A percentile compares a stretch with the other conserved stretches of the same genome.
Conservation (phyloP, 2,113 vertebrate species). For the Erinaceus europaeus region DNA sequence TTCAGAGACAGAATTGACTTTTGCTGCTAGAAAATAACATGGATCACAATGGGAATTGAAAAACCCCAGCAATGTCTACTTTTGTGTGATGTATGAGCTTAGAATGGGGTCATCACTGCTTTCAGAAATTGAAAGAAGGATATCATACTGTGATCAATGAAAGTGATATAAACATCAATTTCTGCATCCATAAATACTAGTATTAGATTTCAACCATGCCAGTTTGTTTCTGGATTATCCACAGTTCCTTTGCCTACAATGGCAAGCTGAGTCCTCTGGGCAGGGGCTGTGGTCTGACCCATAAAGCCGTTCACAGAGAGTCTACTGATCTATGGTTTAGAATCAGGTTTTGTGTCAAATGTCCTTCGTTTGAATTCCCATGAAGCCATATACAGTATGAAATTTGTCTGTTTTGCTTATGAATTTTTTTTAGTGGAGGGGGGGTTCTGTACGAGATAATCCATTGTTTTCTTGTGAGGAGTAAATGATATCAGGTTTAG, state of each 20-base stretch:
- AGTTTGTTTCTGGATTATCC: background rate
- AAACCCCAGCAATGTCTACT: background rate
- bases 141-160: background rate
- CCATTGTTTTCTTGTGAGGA: background rate
- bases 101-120: background rate
- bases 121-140: background rate
- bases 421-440: background rate
- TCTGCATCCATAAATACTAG: background rate
- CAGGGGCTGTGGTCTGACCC: background rate
- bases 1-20: background rate
- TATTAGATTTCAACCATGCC: background rate
- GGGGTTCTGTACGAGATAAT: background rate
- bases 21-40: background rate
- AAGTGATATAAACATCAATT: background rate
- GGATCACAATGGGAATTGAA: background rate
- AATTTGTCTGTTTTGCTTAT: background rate
- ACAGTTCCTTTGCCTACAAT: background rate
- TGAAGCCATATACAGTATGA: background rate
- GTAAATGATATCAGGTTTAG: background rate
- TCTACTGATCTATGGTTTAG: background rate
- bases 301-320: background rate
- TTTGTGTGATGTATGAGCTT: background rate
- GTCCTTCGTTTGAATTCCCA: constrained; percentile 6
- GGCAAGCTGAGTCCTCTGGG: fast-evolving
- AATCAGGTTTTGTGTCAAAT: background rate